Evolutionary conservation across 2,797 vertebrate species (phyloP), one percentile per base, ranked within the genome.

Genomic region (Carcharodon carcharias): DNA sequence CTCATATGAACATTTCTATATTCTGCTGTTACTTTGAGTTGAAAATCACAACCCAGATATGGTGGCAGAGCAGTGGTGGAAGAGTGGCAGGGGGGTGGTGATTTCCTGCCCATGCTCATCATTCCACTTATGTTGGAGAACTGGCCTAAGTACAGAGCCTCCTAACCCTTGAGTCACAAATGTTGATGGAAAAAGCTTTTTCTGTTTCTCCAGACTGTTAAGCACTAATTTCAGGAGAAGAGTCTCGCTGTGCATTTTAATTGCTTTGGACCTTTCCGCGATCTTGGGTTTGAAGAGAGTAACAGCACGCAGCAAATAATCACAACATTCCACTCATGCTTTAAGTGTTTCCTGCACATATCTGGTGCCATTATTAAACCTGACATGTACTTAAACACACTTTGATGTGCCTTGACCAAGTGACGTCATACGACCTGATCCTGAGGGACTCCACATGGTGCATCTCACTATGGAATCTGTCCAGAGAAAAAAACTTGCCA

Each of bases 281-380:
- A 89, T 31, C 54, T 58, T 85, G 40, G 54, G 3, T 5, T 89
- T 56, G 87, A 89, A 89, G 11, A 31, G 56, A 35, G 54, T 58
- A 89, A 89, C 87, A 89, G 87, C 50, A 31, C 28, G 56, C 54
- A 89, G 87, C 54, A 89, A 89, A 89, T 89, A 58, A 89, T 58
- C 56, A 56, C 87, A 5, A 56, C 87, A 89, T 58, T 89, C 87
- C 87, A 58, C 50, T 89, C 87, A 89, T 35, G 26, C 31, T 89
- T 31, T 58, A 58, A 89, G 28, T 89, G 50, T 58, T 89, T 58
- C 26, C 87, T 58, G 54, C 50, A 58, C 26, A 35, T 89, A 58
- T 58, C 54, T 56, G 87, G 56, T 58, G 45, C 87, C 40, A 89
- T 56, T 88, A 89, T 89, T 89, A 89, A 89, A 89, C 50, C 56